phyloP scores from a whole-genome alignment of 2,113 vertebrate species.

The Ciconia stormi region DNA sequence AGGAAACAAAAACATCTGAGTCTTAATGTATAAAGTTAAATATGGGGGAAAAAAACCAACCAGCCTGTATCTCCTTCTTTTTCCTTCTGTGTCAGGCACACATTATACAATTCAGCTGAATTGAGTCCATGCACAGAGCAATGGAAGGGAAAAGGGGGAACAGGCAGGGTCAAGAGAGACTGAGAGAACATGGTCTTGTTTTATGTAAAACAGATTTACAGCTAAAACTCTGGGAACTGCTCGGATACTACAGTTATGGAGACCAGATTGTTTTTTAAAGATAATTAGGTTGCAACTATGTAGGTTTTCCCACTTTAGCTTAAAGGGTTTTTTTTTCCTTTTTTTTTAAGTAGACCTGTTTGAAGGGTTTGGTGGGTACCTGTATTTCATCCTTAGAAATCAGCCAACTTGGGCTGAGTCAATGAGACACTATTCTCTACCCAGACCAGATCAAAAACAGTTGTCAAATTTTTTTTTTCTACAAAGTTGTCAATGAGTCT shows the following conservation, averaged over 20 bases:
- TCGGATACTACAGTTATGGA: neutral
- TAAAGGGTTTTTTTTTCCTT: rapidly evolving
- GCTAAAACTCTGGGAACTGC: neutral
- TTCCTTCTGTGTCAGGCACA: neutral
- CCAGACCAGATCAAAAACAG: neutral
- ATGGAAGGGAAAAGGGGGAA: neutral
- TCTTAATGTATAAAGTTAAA: neutral
- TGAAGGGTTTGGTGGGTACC: neutral
- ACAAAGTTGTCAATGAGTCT: neutral
- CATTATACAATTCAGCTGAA: neutral
- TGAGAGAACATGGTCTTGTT: neutral
- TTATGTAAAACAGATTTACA: neutral
- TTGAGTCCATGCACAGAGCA: neutral
- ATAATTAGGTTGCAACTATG: neutral
- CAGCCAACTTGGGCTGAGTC: neutral
- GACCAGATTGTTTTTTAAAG: neutral
- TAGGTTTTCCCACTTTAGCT: neutral
- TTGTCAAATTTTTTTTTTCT: neutral
- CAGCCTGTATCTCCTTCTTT: neutral
- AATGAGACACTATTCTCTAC: neutral
- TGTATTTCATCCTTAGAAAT: neutral
- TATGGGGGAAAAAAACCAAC: rapidly evolving
- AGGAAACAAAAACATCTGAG: neutral
- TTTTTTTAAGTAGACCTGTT: neutral
- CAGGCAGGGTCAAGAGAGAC: neutral